phyloP scores from a whole-genome alignment of 2,888 invertebrate genomes.

The Sarcophaga carnaria region DNA sequence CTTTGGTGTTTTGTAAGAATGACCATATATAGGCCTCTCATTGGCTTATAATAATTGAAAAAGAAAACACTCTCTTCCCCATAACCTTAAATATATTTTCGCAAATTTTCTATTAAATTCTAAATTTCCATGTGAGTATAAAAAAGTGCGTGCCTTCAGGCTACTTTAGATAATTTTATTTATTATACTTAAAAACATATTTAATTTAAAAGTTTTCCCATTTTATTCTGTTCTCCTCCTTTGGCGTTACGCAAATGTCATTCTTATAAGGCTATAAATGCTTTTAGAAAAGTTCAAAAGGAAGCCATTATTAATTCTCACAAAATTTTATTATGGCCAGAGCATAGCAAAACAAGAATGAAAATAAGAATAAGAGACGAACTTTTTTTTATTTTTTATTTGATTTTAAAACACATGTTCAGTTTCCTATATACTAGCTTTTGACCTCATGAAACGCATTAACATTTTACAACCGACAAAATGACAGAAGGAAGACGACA shows the following conservation, averaged over 20 bases:
- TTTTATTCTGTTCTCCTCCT: not conserved
- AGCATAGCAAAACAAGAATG: not conserved
- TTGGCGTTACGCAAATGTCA: not conserved
- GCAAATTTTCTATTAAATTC: too few relatives aligned
- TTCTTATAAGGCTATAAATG: not conserved
- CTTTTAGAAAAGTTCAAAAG: not conserved
- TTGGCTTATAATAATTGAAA: too few relatives aligned
- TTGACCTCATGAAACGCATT: constrained; percentile 36
- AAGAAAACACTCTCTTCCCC: too few relatives aligned
- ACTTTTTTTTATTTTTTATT: not conserved
- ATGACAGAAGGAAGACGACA: not conserved
- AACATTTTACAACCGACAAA: constrained; percentile 29
- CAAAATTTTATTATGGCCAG: constrained; percentile 7
- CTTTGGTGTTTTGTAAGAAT: too few relatives aligned
- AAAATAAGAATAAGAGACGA: not conserved
- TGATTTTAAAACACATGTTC: constrained; percentile 29
- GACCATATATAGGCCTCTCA: too few relatives aligned
- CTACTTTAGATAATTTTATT: not conserved
- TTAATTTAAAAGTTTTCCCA: not conserved
- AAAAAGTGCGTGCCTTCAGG: too few relatives aligned
- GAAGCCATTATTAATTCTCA: not conserved
- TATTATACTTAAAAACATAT: not conserved
- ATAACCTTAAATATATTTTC: too few relatives aligned
- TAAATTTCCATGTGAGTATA: too few relatives aligned
- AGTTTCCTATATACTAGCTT: constrained; percentile 18